phyloP scores from a whole-genome alignment of 2,113 vertebrate species.

The Mesembrinibis cayennensis region DNA sequence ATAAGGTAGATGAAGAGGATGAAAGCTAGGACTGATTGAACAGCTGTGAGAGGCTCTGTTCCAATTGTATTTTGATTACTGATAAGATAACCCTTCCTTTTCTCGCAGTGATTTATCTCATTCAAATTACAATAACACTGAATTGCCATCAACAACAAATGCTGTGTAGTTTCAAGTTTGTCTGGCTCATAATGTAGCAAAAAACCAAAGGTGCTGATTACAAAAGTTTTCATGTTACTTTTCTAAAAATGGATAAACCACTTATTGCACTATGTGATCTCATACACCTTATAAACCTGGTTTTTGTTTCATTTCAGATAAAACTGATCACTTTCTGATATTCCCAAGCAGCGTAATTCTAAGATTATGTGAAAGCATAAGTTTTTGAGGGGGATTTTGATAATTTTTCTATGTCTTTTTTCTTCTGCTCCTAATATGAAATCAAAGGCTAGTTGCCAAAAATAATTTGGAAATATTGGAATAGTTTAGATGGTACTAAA shows the following conservation, averaged over 20 bases:
- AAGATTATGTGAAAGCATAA: background rate
- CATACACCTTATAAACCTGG: background rate
- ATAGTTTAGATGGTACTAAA: background rate
- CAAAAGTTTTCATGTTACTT: background rate
- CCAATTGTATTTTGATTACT: constrained; percentile 61
- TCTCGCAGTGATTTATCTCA: constrained; percentile 41
- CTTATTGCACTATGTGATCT: background rate
- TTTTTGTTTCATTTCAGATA: background rate
- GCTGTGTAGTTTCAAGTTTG: constrained; percentile 39
- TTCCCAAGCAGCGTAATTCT: background rate
- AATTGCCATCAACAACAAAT: constrained; percentile 55
- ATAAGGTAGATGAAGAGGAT: constrained; percentile 35
- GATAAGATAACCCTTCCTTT: constrained; percentile 59
- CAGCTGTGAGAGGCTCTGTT: constrained; percentile 56
- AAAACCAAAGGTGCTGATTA: constrained; percentile 1
- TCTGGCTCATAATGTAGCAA: background rate
- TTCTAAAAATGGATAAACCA: constrained; percentile 21
- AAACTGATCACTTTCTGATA: background rate
- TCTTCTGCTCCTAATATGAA: background rate
- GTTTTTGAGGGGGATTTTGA: background rate
- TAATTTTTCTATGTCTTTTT: background rate
- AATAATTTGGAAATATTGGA: background rate
- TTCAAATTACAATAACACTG: constrained; percentile 53
- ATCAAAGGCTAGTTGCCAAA: background rate
- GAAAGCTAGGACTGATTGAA: constrained; percentile 57